Conservation (phyloP, 2,888 invertebrate genomes). For the Eupithecia subfuscata region DNA sequence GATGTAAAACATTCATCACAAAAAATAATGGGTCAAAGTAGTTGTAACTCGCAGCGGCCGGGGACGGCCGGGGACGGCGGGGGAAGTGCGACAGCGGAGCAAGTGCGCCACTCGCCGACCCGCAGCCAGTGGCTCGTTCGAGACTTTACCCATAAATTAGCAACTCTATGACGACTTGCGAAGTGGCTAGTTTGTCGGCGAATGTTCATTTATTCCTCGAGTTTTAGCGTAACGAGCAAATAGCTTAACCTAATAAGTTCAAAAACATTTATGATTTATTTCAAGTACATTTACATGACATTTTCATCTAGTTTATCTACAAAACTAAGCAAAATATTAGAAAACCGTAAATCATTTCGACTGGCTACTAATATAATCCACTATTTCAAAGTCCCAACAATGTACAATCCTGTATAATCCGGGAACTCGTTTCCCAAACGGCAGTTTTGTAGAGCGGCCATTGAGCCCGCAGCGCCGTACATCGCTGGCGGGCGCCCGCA, state of each 20-base stretch:
- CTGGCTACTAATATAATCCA: constrained; percentile 22
- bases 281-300: not conserved
- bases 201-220: not conserved
- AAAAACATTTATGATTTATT: not conserved
- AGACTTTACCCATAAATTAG: constrained; percentile 22
- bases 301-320: not conserved
- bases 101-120: not conserved
- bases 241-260: not conserved
- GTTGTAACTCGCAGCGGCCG: constrained; percentile 17
- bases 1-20: constrained; percentile 19
- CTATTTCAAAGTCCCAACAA: constrained; percentile 27
- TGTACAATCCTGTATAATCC: constrained; percentile 29
- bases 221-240: constrained; percentile 5
- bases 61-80: not conserved
- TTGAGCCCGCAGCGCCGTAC: constrained; percentile 49
- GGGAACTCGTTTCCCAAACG: constrained; percentile 41
- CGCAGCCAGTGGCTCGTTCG: constrained; percentile 1
- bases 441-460: constrained; percentile 47
- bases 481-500: constrained; percentile 47
- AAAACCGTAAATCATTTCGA: not conserved
- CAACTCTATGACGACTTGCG: constrained; percentile 13
- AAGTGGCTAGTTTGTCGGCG: constrained; percentile 8
- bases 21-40: constrained; percentile 34
- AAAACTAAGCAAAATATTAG: not conserved
- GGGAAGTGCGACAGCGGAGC: not conserved